Conservation (phyloP, 1,140 invertebrate genomes). For the Drosophila arizonae region DNA sequence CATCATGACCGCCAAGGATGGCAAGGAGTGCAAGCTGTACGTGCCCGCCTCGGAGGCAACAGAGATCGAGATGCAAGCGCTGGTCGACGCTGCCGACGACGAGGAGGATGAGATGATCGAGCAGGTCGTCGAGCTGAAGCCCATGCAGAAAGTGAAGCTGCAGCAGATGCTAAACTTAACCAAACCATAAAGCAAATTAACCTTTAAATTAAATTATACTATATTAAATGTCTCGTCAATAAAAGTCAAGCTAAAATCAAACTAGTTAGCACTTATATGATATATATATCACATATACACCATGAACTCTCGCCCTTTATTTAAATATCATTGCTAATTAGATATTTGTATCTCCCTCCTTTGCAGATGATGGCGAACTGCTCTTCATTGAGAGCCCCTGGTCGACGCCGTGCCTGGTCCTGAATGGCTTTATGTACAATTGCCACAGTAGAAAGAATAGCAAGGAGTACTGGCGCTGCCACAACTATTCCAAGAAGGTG, state of each 20-base stretch:
- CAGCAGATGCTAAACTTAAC: constrained; percentile 21
- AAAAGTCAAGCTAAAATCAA: constrained; percentile 7
- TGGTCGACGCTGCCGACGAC: constrained; percentile 48
- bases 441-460: constrained; percentile 79
- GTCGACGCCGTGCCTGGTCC: constrained; percentile 78
- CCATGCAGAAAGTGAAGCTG: constrained; percentile 44
- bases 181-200: background rate
- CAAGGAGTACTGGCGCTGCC: constrained; percentile 82
- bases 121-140: constrained; percentile 38
- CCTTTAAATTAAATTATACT: background rate
- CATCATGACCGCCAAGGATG: constrained; percentile 69
- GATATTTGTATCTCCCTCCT: background rate
- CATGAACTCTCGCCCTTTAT: background rate
- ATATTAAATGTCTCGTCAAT: background rate
- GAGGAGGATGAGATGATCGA: constrained; percentile 34
- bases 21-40: constrained; percentile 74
- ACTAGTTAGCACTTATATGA: constrained; percentile 10
- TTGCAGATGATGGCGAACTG: constrained; percentile 51
- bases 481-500: constrained; percentile 81
- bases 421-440: constrained; percentile 81
- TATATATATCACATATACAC: background rate
- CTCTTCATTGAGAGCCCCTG: constrained; percentile 82
- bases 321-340: constrained; percentile 28
- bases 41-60: constrained; percentile 69
- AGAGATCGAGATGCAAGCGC: constrained; percentile 67